phyloP scores from a whole-genome alignment of 2,888 invertebrate species.

The Harpagoxenus sublaevis region DNA sequence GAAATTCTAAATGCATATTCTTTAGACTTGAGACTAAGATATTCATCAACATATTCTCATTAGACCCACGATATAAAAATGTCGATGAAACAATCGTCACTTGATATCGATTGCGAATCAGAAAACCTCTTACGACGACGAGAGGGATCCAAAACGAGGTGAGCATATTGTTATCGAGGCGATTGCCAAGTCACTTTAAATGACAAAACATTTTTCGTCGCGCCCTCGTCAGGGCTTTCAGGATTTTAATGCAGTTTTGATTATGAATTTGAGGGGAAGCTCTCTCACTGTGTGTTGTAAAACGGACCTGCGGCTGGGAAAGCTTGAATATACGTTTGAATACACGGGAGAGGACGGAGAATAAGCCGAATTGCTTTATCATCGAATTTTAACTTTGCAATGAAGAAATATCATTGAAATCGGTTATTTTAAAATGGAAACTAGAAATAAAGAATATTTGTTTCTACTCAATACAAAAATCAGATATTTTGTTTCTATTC shows the following conservation, averaged over 20 bases:
- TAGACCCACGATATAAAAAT: not conserved
- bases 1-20: not conserved
- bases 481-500: not conserved
- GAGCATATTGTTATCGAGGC: slow-evolving; percentile 76
- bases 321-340: slow-evolving; percentile 46
- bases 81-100: slow-evolving; percentile 29
- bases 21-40: not conserved
- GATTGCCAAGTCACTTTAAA: slow-evolving; percentile 67
- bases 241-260: slow-evolving; percentile 79
- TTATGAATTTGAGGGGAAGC: slow-evolving; percentile 68
- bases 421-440: not conserved
- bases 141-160: slow-evolving; percentile 68
- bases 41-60: not conserved
- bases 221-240: slow-evolving; percentile 74
- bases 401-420: slow-evolving; percentile 33
- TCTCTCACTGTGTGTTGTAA: slow-evolving; percentile 63
- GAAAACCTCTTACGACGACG: slow-evolving; percentile 51
- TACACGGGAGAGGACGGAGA: slow-evolving; percentile 57
- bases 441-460: not conserved
- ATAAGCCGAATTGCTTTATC: slow-evolving; percentile 57
- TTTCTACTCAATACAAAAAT: not conserved
- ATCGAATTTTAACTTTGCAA: slow-evolving; percentile 71
- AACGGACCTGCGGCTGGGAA: slow-evolving; percentile 61
- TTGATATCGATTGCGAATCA: slow-evolving; percentile 51
- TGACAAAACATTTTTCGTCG: slow-evolving; percentile 80